phyloP scores from a whole-genome alignment of 2,888 invertebrate species.

The Catocala fraxini region DNA sequence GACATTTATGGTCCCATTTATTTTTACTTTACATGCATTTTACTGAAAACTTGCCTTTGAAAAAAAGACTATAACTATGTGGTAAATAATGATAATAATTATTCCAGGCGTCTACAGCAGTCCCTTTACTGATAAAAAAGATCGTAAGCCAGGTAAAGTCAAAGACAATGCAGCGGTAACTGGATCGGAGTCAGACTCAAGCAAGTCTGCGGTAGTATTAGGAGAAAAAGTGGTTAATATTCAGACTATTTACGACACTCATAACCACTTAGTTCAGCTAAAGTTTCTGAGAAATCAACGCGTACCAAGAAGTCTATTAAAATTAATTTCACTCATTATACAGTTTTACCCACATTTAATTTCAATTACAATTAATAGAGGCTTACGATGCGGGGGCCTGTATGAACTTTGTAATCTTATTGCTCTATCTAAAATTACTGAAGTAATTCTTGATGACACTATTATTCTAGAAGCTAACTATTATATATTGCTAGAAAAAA shows the following conservation, averaged over 20 bases:
- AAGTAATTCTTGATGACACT: conserved; percentile 17
- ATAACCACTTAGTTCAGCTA: conserved; percentile 5
- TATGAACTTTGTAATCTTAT: not conserved
- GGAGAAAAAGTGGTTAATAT: too few species aligned
- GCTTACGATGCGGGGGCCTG: not conserved
- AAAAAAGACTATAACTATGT: too few species aligned
- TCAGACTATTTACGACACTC: too few species aligned
- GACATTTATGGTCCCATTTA: too few species aligned
- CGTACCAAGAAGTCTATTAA: conserved; percentile 4
- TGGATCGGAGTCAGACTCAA: not conserved
- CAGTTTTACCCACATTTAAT: conserved; percentile 10
- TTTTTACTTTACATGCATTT: too few species aligned
- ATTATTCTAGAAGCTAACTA: conserved; percentile 51
- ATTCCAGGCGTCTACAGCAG: too few species aligned
- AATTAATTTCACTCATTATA: conserved; percentile 5
- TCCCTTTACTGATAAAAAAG: too few species aligned
- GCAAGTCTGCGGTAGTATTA: too few species aligned
- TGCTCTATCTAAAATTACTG: conserved; percentile 14
- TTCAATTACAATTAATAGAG: conserved; percentile 9
- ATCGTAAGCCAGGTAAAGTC: too few species aligned
- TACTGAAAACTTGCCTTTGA: too few species aligned
- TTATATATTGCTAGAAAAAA: conserved; percentile 53
- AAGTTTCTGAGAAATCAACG: conserved; percentile 7
- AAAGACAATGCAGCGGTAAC: not conserved
- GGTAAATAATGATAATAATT: too few species aligned